Base-by-base conservation (phyloP, 2,888 invertebrate species). In the Atherix ibis region DNA sequence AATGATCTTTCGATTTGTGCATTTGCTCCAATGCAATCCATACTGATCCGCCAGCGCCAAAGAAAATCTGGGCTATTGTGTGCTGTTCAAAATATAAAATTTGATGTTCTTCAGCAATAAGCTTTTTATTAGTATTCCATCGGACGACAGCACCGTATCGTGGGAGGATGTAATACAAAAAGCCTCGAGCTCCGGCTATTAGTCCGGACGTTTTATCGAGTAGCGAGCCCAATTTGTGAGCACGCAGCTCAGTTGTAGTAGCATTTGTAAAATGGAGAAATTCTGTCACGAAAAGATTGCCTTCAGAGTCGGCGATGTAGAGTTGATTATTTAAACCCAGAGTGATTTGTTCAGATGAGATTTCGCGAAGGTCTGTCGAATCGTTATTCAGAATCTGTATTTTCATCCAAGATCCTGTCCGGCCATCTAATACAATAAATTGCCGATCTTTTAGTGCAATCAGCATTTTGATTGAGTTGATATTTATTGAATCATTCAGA, bases 51-150 rank as follows among this genome's bases (percentile, higher is more conserved):
- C 35, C 34, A 10, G 40, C 36, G n/a, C 45, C 46, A 14, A 43
- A 45, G 9, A 46, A 18, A 3, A 46, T 42, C 37, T 46, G 43
- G n/a, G 34, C 28, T 3, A 45, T 32, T 4, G 38, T 14, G n/a
- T 22, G 27, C n/a, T 36, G 25, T 30, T 43, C 40, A 34, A 43
- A 42, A 2, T 29, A 13, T n/a, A 46, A 26, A 10, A 46, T 32
- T 30, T 46, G 45, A 27, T 45, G 44, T 27, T 39, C 41, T 40
- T 46, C 46, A 2, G 45, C 44, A 17, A 15, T 39, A 4, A 46
- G 18, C 5, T 39, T 31, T 22, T 36, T 35, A 15, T 32, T 37
- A 15, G 40, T 40, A 34, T 45, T 38, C 43, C 45, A 46, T 15
- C 42, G 39, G 8, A 43, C 42, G 17, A 45, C 37, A 17, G 43